Conservation (phyloP, 2,113 vertebrate genomes). For the Phaethornis superciliosus region DNA sequence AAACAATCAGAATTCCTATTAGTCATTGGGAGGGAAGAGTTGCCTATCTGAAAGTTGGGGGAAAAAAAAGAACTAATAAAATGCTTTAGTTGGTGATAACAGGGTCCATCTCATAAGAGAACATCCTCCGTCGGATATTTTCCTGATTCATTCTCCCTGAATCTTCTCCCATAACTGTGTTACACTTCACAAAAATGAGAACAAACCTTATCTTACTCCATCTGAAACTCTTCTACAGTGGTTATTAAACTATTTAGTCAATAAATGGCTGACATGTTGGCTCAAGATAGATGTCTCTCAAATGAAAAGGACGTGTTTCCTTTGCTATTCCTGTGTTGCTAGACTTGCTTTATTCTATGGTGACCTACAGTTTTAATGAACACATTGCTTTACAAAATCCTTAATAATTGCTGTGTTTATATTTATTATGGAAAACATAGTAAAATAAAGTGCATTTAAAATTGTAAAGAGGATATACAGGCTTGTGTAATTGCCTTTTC, state of each 20-base stretch:
- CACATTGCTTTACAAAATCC: neutral
- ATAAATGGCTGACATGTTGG: neutral
- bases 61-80: neutral
- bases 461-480: neutral
- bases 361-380: neutral
- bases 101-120: neutral
- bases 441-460: neutral
- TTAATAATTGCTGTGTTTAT: neutral
- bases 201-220: neutral
- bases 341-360: neutral
- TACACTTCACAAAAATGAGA: neutral
- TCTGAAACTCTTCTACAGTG: neutral
- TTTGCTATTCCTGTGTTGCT: neutral
- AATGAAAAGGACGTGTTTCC: neutral
- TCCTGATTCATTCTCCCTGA: too few species aligned
- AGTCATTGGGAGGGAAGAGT: neutral
- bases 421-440: neutral
- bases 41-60: neutral
- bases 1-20: neutral
- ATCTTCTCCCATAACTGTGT: neutral
- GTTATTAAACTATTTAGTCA: neutral
- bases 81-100: neutral
- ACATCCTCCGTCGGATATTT: neutral
- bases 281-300: neutral
- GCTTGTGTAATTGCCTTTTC: neutral